Percentiles rank a stretch among this genome's conserved stretches.
Evolutionary conservation across 2,888 invertebrate species (phyloP).

Genomic region (Erpobdella octoculata): DNA sequence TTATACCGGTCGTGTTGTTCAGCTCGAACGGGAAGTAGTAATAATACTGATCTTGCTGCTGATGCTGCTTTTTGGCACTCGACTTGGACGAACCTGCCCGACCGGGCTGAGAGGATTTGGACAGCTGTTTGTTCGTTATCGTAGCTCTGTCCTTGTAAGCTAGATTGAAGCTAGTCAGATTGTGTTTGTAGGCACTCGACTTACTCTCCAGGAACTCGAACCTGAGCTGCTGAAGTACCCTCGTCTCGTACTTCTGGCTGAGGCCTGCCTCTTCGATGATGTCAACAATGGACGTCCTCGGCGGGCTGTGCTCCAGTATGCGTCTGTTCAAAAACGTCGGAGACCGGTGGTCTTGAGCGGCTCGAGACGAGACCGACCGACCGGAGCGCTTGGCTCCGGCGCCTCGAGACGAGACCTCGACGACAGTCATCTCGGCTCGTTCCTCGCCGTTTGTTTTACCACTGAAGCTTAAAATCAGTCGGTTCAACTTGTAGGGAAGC

Average conservation of each 20-base stretch:
- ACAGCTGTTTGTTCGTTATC: not conserved
- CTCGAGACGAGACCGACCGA: no score
- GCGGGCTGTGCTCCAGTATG: conserved; percentile 31
- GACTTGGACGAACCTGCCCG: not conserved
- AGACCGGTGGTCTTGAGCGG: not conserved
- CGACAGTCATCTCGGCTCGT: no score
- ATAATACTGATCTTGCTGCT: not conserved
- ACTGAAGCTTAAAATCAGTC: no score
- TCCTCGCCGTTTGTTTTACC: no score
- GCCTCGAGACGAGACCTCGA: no score
- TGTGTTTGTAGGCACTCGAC: not conserved
- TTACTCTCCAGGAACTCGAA: conserved; percentile 32
- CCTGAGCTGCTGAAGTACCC: conserved; percentile 27
- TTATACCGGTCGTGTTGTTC: conserved; percentile 34
- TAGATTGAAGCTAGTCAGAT: not conserved
- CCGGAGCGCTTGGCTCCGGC: no score
- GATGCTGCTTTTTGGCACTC: not conserved
- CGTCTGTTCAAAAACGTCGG: not conserved
- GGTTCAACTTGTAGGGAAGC: no score
- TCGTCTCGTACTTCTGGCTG: conserved; percentile 3
- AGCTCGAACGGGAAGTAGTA: conserved; percentile 31
- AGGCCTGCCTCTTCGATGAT: conserved; percentile 32
- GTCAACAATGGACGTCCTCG: conserved; percentile 34
- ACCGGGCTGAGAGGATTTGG: not conserved
- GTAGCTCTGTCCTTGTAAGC: not conserved